phyloP scores from a whole-genome alignment of 2,113 vertebrate species.

The Oreochromis tanganicae region DNA sequence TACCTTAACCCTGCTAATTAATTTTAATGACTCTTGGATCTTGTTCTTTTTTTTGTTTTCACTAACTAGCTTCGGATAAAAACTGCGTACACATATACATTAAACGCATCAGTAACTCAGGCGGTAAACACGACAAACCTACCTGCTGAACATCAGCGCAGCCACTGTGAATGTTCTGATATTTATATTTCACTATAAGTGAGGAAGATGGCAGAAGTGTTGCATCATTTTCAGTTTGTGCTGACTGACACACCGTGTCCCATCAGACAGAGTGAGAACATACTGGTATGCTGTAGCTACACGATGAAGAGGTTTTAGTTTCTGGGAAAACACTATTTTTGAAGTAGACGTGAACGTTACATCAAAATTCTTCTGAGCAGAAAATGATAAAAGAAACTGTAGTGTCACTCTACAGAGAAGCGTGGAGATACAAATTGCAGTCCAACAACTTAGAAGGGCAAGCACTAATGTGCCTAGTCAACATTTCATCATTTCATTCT shows the following conservation, averaged over 20 bases:
- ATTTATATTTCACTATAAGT: not conserved
- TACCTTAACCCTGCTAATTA: not conserved
- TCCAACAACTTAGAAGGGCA: not conserved
- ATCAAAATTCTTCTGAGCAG: slow-evolving; percentile 1
- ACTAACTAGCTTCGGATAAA: not conserved
- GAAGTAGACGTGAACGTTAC: not conserved
- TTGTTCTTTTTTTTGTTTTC: not conserved
- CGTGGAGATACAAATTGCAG: not conserved
- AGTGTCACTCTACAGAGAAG: not conserved
- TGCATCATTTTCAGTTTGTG: slow-evolving; percentile 21
- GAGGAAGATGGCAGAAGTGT: slow-evolving; percentile 15
- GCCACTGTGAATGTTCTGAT: not conserved
- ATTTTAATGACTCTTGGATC: not conserved
- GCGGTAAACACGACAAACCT: not conserved
- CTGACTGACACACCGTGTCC: slow-evolving; percentile 46
- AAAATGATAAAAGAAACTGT: not conserved
- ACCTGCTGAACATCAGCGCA: not conserved
- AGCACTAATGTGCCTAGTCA: not conserved
- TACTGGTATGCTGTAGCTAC: slow-evolving; percentile 5
- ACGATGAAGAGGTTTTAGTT: slow-evolving; percentile 32
- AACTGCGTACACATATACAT: not conserved
- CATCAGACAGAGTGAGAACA: slow-evolving; percentile 31
- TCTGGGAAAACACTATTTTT: slow-evolving; percentile 10
- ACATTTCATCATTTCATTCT: slow-evolving; percentile 9
- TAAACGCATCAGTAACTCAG: not conserved